Base-by-base conservation (phyloP, 2,797 vertebrate species). In the Triplophysa bombifrons region DNA sequence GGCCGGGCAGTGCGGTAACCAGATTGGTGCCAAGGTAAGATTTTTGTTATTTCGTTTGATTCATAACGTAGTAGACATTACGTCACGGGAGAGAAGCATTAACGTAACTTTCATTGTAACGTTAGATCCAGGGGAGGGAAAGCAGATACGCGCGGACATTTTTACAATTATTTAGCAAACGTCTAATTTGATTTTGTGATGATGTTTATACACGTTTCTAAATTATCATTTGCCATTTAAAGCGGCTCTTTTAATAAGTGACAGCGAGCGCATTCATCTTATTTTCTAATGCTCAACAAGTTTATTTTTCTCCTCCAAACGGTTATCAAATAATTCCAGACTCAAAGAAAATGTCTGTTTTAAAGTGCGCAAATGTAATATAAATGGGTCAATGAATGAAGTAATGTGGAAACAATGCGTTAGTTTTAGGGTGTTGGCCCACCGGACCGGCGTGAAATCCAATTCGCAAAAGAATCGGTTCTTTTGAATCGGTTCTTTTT, bases 1-100 rank as follows among this genome's bases (percentile, higher is more conserved):
- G 83, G 94, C 93, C 34, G 94, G 94, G 58, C 94, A 94, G 82
- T 95, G 94, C 82, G 94, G 93, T 17, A 86, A 93, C 85, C 87
- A 88, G 58, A 89, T 89, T 72, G 88, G 86, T 63, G 92, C 86
- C 48, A 90, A 88, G 86, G 86, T 90, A 79, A 51, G 0, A 74
- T 9, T 44, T 25, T 27, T 14, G 0, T 27, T 22, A 51, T 46
- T 17, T 12, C 2, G 3, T 38, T 65, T 38, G 9, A 41, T 13
- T 65, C 3, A 63, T 16, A 7, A 14, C 16, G 17, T 63, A 8
- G 1, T 30, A 34, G 13, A 14, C 27, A 19, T 11, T 0, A 41
- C 10, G 2, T 41, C 2, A 9, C 30, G 34, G 41, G 41, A 11
- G 41, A 6, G 9, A 16, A 16, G 8, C 11, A 27, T 38, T 38